Conservation (phyloP, 2,888 invertebrate genomes). For the Caenorhabditis virilis region DNA sequence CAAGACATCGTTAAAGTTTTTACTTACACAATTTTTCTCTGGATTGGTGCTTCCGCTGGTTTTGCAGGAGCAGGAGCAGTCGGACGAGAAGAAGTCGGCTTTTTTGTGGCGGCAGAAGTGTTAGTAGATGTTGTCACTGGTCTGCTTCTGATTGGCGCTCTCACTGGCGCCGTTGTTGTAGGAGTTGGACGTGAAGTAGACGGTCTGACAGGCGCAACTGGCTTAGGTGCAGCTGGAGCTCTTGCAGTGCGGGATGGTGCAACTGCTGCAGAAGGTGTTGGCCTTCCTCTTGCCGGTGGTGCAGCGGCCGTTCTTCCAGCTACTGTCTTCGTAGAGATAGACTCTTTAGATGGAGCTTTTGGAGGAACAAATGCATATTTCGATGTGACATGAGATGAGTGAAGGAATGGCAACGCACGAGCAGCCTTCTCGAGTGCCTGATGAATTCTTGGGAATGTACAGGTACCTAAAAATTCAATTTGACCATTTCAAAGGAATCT, state of each 20-base stretch:
- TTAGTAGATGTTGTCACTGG: not conserved
- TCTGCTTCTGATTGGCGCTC: not conserved
- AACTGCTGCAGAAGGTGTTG: too few relatives aligned
- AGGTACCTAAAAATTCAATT: conserved; percentile 33
- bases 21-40: conserved; percentile 14
- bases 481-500: too few relatives aligned
- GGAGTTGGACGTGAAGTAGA: not conserved
- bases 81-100: not conserved
- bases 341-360: not conserved
- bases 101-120: too few relatives aligned
- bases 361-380: conserved; percentile 20
- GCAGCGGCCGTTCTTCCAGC: not conserved
- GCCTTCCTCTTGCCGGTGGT: too few relatives aligned
- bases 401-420: conserved; percentile 35
- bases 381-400: conserved; percentile 17
- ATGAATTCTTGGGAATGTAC: conserved; percentile 23
- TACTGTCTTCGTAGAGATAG: too few relatives aligned
- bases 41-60: conserved; percentile 9
- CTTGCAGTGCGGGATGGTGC: too few relatives aligned
- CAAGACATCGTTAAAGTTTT: not conserved
- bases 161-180: not conserved
- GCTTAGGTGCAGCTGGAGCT: not conserved
- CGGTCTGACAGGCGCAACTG: not conserved
- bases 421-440: conserved; percentile 34
- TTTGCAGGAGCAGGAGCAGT: conserved; percentile 3